Base-by-base conservation (phyloP, 2,888 invertebrate species). In the Ormyrus labotus region DNA sequence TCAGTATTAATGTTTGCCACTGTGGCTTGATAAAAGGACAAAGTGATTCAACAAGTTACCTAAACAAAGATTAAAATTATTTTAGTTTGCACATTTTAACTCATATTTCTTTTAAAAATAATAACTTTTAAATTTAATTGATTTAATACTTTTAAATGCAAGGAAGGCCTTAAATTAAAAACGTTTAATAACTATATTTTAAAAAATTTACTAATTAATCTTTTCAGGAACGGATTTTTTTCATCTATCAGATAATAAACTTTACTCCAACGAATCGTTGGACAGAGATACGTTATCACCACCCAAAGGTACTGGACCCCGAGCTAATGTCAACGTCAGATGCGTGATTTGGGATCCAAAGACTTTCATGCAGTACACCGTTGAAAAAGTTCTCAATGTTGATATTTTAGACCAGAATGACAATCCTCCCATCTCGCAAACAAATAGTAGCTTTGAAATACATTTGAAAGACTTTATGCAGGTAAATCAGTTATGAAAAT, bases 351-450 rank as follows among this genome's bases (percentile, higher is more conserved):
- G 90, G 87, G 88, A 90, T 84, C 86, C 89, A 34, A 86, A 85
- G 11, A 89, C 91, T 13, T 89, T 89, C 6, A 84, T 84, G 8
- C 88, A 91, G 72, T 84, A 88, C 68, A 87, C 88, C 0, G 84
- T 89, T 13, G 85, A 87, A 50, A 90, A 89, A 81, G 86, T 88
- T 2, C 84, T 92, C 7, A 86, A 88, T 63, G 87, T 94, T n/a
- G 91, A 91, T 4, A 85, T 94, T 53, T 90, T 93, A 83, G 92
- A 93, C 83, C 91, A 92, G 67, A 91, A 92, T 83, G 92, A 92
- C 83, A 92, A 92, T 87, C 90, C 91, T 2, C 92, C 92, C 0
- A 82, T 86, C n/a, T 85, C 89, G 9, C 91, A 92, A 78, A 88
- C 87, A 2, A 84, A 87, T 51, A 85, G 85, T 70, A 87, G 83